Percentiles rank a stretch among this genome's conserved stretches.
phyloP scores from a whole-genome alignment of 2,113 vertebrate genomes.

The Acrocephalus arundinaceus region DNA sequence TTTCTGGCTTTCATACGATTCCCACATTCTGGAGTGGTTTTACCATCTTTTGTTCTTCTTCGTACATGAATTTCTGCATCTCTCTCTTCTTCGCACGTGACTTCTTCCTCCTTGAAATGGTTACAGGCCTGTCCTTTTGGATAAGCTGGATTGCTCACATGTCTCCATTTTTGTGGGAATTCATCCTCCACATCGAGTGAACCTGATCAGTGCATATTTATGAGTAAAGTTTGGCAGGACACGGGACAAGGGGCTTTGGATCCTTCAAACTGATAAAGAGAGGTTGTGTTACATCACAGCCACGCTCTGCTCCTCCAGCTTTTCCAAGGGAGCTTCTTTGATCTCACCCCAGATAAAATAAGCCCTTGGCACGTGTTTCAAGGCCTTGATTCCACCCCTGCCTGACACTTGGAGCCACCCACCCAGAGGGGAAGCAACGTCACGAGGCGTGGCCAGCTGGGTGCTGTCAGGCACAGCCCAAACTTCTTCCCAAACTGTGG shows the following conservation, averaged over 20 bases:
- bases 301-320: not conserved
- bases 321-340: not conserved
- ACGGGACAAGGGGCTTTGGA: not conserved
- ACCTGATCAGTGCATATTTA: too few relatives aligned
- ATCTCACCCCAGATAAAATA: not conserved
- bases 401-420: not conserved
- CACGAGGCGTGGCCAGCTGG: not conserved
- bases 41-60: too few relatives aligned
- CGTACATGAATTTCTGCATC: too few relatives aligned
- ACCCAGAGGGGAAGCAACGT: not conserved
- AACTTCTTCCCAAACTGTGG: not conserved
- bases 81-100: too few relatives aligned
- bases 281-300: not conserved
- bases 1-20: too few relatives aligned
- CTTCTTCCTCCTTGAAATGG: too few relatives aligned
- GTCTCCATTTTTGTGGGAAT: too few relatives aligned
- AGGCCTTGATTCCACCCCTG: not conserved
- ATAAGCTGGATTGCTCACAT: too few relatives aligned
- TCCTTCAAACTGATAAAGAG: not conserved
- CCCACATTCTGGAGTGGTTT: too few relatives aligned
- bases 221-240: too few relatives aligned
- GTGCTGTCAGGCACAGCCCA: not conserved
- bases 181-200: too few relatives aligned
- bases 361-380: not conserved
- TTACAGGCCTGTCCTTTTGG: too few relatives aligned